Base-by-base conservation (phyloP, 2,113 vertebrate species). In the Nothoprocta pentlandii region DNA sequence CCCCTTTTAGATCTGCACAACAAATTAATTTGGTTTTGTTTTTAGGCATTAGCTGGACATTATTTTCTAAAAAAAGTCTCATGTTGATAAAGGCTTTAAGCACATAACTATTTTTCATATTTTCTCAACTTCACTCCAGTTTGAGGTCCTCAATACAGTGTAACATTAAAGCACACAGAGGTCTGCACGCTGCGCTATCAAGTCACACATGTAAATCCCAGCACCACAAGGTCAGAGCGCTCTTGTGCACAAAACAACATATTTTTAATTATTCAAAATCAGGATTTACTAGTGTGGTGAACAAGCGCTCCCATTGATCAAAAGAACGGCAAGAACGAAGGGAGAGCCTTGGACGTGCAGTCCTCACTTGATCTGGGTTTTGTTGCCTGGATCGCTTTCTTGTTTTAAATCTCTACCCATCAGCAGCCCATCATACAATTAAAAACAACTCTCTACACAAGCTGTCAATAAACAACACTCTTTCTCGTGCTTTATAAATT, bases 381-480 rank as follows among this genome's bases (percentile, higher is more conserved):
- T 28, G 6, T 23, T 19, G 66, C 12, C 5, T 56, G 14, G 6
- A 30, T 17, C 19, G 12, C 6, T 44, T 53, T 34, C 53, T 17
- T 16, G 20, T 12, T 79, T 80, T 76, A 56, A 47, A 54, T 63
- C 30, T 49, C 19, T 21, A 90, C 83, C 68, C 83, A 75, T 36
- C n/a, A 88, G 30, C 44, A 90, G 96, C 39, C 41, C 61, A 71
- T 92, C 61, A 62, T 30, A 80, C 42, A 36, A 54, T 63, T 86
- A 84, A 73, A 91, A 94, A 64, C 66, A 91, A 94, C 19, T 85
- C 76, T 89, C 79, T 58, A 51, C 8, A 76, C 12, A 91, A 94
- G 34, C 68, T 77, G 39, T 41, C 74, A 94, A 85, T 81, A 93
- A 95, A 61, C 36, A 64, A 63, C 51, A 36, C 9, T 67, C 44